These are phyloP conservation scores for Agrotis clavis DNA, from an alignment of 2,888 invertebrate species.

Conservation along the genomic window DNA sequence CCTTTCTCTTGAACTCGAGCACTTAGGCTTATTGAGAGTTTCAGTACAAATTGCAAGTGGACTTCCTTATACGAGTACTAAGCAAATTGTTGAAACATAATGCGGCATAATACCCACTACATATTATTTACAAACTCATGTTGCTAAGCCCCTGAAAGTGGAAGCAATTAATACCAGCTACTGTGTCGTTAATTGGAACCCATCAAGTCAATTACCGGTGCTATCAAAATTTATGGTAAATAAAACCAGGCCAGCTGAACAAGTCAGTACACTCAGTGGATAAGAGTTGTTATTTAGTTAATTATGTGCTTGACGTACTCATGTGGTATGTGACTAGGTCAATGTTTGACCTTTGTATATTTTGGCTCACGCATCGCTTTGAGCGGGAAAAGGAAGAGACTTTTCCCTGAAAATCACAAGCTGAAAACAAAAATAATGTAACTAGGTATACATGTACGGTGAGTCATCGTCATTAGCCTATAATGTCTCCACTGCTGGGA, in stretches of 20 bases:
- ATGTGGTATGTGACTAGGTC: neutral
- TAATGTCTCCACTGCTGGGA: no score
- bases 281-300: constrained; percentile 5
- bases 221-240: constrained; percentile 31
- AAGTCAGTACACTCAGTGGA: constrained; percentile 1
- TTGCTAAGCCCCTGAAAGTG: constrained; percentile 17
- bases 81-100: constrained; percentile 11
- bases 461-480: neutral
- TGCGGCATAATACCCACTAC: constrained; percentile 5
- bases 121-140: neutral
- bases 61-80: neutral
- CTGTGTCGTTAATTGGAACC: constrained; percentile 39
- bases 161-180: constrained; percentile 25
- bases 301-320: constrained; percentile 8
- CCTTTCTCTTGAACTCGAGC: neutral
- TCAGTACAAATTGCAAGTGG: constrained; percentile 2
- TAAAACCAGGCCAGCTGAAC: constrained; percentile 1
- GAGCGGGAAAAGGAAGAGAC: neutral
- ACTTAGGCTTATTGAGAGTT: neutral
- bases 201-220: constrained; percentile 50
- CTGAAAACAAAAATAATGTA: no score
- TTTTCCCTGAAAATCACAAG: neutral
- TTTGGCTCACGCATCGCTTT: neutral
- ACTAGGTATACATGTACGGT: neutral
- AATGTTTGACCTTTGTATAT: no score